Evolutionary conservation across 2,888 invertebrate species (phyloP), one percentile per base, ranked within the genome.

Genomic region (Mesochorus sp.): DNA sequence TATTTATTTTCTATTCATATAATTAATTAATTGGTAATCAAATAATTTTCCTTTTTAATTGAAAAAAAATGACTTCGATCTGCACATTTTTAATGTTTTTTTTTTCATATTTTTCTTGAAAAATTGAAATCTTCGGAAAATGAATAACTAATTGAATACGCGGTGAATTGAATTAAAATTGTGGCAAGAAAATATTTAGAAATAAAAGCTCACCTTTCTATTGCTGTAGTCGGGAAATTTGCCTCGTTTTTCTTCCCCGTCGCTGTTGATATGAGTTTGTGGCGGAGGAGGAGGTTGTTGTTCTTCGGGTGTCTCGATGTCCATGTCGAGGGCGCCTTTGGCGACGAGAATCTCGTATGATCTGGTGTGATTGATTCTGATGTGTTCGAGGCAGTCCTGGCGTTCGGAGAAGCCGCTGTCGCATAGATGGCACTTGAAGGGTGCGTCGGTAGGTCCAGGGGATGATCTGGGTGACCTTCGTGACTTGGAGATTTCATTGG

Each of bases 381-480:
- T 95, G 87, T 98, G 98, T 28, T 95, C 95, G 76, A 98, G 91
- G 19, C 97, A 96, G 14, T 95, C 95, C 76, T 94, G 93, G 1
- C 98, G 93, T 47, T 96, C 96, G 0, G 94, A 93, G 86, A 96
- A 98, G 0, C 97, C 96, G 5, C 94, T 95, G 85, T 98, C 98
- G 89, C 98, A 98, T 0, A 98, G 92, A 91, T 98, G 97, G 88
- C 98, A 98, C 91, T 97, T 97, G 92, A 96, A 98, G 3, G 96
- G 96, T 66, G 96, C 91, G 81, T 96, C 96, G 0, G 94, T 93
- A 31, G 89, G 88, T 1, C 89, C 88, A 0, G 91, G 90, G 0
- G 91, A 90, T 0, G 88, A 87, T 12, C 87, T 86, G 0, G 91
- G 91, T 0, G 89, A 90, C 0, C 84, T 86, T 17, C 86, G 80